Conservation (phyloP, 2,113 vertebrate species). For the Pluvialis apricaria region DNA sequence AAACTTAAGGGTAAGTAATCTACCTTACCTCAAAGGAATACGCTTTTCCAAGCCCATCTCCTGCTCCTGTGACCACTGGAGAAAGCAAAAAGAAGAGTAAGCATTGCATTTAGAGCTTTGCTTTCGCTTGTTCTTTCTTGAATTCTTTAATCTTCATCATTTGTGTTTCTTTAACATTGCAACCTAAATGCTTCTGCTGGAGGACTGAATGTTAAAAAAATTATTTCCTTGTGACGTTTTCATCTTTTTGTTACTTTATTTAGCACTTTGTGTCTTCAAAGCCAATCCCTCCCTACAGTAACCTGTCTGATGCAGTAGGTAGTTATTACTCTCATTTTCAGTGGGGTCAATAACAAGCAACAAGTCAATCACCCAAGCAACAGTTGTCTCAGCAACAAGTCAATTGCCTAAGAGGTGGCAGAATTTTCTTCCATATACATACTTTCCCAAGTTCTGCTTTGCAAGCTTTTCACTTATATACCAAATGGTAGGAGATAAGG, state of each 20-base stretch:
- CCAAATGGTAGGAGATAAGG: background rate
- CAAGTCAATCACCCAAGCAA: background rate
- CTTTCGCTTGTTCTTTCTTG: background rate
- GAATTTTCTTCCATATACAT: background rate
- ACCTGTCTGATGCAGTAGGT: background rate
- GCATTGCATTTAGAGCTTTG: background rate
- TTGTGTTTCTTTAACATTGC: background rate
- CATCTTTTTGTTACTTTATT: background rate
- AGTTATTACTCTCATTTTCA: background rate
- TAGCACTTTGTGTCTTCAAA: background rate
- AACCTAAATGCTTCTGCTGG: background rate
- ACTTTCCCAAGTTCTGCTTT: background rate
- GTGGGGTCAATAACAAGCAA: background rate
- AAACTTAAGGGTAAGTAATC: background rate
- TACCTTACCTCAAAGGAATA: conserved; percentile 82
- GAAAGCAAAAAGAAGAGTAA: background rate
- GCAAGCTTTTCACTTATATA: background rate
- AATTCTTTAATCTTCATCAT: background rate
- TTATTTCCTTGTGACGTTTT: background rate
- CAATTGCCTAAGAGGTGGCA: background rate
- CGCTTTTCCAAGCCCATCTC: conserved; percentile 86
- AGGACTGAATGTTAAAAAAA: background rate
- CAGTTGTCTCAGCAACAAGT: background rate
- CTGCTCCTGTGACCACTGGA: conserved; percentile 85
- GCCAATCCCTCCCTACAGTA: background rate